Conservation (phyloP, 2,797 vertebrate species). For the Tragopan temminckii region DNA sequence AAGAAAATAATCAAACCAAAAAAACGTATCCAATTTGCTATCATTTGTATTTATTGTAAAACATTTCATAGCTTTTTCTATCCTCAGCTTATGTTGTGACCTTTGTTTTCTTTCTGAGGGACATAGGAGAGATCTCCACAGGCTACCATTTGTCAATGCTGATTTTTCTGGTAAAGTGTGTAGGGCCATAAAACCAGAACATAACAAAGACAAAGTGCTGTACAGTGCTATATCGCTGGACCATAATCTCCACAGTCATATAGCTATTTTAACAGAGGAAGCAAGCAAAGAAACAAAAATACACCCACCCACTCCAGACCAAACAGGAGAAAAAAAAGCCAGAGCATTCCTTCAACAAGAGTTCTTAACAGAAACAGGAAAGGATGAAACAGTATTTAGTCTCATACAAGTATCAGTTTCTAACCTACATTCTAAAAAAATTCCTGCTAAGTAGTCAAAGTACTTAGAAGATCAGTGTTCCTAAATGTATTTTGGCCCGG, state of each 20-base stretch:
- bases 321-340: not conserved
- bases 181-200: not conserved
- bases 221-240: not conserved
- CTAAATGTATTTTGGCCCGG: not conserved
- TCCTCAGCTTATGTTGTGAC: not conserved
- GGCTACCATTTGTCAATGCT: not conserved
- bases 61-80: not conserved
- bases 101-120: not conserved
- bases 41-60: not conserved
- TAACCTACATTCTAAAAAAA: not conserved
- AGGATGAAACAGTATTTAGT: not conserved
- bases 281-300: not conserved
- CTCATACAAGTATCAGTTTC: not conserved
- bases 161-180: not conserved
- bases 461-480: not conserved
- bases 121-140: not conserved
- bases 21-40: not conserved
- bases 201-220: not conserved
- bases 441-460: not conserved
- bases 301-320: not conserved
- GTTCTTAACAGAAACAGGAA: not conserved
- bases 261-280: not conserved
- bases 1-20: not conserved
- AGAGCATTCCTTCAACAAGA: not conserved
- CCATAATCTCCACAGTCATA: not conserved